These are phyloP conservation scores for Campopleginae sp. DNA, from an alignment of 2,888 invertebrate species.

Conservation along the genomic window DNA sequence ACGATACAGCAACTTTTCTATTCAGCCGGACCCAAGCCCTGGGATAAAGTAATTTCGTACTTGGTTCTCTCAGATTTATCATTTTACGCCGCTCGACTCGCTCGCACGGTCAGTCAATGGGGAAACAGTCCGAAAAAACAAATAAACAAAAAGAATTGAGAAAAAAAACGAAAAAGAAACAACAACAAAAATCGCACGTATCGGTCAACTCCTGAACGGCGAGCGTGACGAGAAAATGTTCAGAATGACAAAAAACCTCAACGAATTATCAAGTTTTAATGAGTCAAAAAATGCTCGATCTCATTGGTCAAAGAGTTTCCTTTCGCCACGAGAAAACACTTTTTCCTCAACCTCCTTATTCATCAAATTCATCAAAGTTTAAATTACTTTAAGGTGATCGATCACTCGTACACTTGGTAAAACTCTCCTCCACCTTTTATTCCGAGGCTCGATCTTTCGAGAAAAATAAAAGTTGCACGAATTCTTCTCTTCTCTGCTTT, in stretches of 20 bases:
- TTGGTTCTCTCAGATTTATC: conserved; percentile 48
- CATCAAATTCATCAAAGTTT: conserved; percentile 1
- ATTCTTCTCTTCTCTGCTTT: no score
- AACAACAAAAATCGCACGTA: conserved; percentile 1
- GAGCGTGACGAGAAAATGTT: background rate
- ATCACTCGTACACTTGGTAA: no score
- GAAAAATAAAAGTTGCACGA: no score
- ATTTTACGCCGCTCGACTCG: conserved; percentile 19
- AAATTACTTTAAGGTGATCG: background rate
- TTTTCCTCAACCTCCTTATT: background rate
- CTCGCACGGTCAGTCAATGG: conserved; percentile 6
- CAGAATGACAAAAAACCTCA: conserved; percentile 5
- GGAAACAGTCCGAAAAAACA: background rate
- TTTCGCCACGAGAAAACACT: background rate
- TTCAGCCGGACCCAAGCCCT: background rate
- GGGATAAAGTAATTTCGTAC: conserved; percentile 57
- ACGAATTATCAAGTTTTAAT: conserved; percentile 24
- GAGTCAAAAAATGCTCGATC: conserved; percentile 1
- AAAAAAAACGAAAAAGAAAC: no score
- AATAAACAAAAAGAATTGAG: background rate
- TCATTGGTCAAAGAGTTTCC: conserved; percentile 20
- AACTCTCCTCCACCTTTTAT: no score
- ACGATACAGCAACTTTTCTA: conserved; percentile 14
- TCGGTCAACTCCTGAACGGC: background rate
- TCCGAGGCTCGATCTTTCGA: no score